These are phyloP conservation scores for Actinemys pallida DNA, from an alignment of 2,113 vertebrate genomes.

Conservation along the genomic window DNA sequence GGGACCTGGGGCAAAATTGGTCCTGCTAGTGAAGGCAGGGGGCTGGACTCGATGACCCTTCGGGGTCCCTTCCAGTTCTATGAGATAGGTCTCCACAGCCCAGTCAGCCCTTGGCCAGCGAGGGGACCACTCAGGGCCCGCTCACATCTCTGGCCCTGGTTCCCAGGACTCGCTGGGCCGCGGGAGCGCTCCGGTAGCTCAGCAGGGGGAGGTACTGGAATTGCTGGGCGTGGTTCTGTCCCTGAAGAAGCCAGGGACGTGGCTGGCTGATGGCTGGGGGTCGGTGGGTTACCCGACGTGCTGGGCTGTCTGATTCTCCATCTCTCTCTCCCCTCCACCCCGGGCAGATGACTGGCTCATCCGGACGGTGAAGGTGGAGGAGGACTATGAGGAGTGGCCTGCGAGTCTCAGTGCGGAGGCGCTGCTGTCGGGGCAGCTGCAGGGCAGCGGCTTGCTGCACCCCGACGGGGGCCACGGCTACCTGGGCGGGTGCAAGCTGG, in stretches of 20 bases:
- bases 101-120: background rate
- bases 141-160: too few relatives aligned
- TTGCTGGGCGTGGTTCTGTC: background rate
- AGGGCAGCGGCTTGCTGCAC: background rate
- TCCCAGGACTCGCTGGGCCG: too few relatives aligned
- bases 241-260: background rate
- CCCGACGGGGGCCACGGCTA: background rate
- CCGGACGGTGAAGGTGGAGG: constrained; percentile 79
- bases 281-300: background rate
- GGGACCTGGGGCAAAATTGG: too few relatives aligned
- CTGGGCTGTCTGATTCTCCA: background rate
- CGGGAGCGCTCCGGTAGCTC: too few relatives aligned
- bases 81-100: background rate
- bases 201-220: background rate
- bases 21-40: too few relatives aligned
- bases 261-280: too few relatives aligned
- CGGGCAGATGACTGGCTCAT: constrained; percentile 74
- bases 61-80: too few relatives aligned
- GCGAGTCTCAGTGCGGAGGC: fast-evolving
- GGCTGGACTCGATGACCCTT: too few relatives aligned
- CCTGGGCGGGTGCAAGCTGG: constrained; percentile 38
- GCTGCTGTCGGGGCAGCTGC: background rate
- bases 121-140: background rate
- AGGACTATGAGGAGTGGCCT: constrained; percentile 64
- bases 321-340: too few relatives aligned